Evolutionary conservation across 1,140 invertebrate species (phyloP), one percentile per base, ranked within the genome.

Genomic region (Eufriesea mexicana): DNA sequence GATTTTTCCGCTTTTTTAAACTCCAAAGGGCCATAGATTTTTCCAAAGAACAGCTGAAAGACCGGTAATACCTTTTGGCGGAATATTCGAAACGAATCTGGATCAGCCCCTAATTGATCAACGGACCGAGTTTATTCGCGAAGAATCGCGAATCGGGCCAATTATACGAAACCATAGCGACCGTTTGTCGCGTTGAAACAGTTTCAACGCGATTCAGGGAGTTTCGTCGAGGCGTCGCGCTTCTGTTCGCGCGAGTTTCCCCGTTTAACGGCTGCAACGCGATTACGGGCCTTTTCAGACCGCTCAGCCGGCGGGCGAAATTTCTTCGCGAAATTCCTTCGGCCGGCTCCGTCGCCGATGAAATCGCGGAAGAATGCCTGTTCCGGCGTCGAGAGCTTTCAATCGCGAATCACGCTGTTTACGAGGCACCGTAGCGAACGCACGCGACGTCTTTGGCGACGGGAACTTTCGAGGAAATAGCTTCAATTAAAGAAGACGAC

Each of bases 401-500:
- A 1, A 67, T 28, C 16, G 12, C 6, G 6, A 25, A 55, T 28
- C 18, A 35, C 64, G 51, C 59, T 71, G 77, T 71, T 79, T 79
- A 79, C 77, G 45, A n/a, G 45, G 4, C 54, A 4, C 23, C 20
- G 62, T 28, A 35, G 45, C 49, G 68, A 45, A 74, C 45, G 49
- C 18, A 77, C 23, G 62, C 49, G 62, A 25, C 61, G n/a, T 9
- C 64, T 35, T n/a, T 51, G 49, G 10, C 20, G 49, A 12, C 49
- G 14, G 12, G 10, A 70, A 70, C 18, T 57, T 78, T 70, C 14
- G 2, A 7, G n/a, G 25, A 28, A 18, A 78, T 78, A 59, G 51
- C 23, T 70, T 71, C 66, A 71, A 79, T 71, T 70, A 61, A 28
- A 71, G 49, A 42, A 18, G 16, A 20, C 51, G 18, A 20, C 28